phyloP scores from a whole-genome alignment of 2,797 vertebrate genomes.

The Buceros bicornis region DNA sequence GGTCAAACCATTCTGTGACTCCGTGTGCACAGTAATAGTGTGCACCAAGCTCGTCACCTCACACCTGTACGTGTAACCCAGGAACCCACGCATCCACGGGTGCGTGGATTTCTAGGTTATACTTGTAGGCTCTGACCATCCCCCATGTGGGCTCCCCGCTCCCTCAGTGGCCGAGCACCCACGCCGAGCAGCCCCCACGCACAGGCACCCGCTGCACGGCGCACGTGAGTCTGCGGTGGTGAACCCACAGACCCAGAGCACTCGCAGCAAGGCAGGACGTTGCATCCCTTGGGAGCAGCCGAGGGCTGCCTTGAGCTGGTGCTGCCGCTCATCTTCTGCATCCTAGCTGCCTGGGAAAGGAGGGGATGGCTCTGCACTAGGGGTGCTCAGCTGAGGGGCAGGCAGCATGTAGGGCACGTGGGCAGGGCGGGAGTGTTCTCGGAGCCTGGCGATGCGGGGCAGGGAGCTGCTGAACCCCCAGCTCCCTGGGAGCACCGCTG shows the following conservation, averaged over 20 bases:
- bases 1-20: background rate
- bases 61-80: fast-evolving
- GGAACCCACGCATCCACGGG: fast-evolving
- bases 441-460: background rate
- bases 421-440: background rate
- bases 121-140: background rate
- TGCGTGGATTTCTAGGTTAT: background rate
- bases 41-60: background rate
- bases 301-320: background rate
- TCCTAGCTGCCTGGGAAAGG: background rate
- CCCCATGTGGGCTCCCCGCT: fast-evolving
- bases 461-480: background rate
- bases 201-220: background rate
- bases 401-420: fast-evolving
- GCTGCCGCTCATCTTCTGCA: background rate
- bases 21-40: fast-evolving
- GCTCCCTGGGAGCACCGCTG: background rate
- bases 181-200: fast-evolving
- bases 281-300: background rate
- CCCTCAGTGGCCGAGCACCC: background rate
- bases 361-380: background rate
- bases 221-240: background rate
- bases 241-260: background rate
- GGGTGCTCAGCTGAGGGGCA: background rate
- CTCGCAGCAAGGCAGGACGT: fast-evolving